Evolutionary conservation across 2,888 invertebrate genomes (phyloP).

Genomic region (Microctonus brassicae): DNA sequence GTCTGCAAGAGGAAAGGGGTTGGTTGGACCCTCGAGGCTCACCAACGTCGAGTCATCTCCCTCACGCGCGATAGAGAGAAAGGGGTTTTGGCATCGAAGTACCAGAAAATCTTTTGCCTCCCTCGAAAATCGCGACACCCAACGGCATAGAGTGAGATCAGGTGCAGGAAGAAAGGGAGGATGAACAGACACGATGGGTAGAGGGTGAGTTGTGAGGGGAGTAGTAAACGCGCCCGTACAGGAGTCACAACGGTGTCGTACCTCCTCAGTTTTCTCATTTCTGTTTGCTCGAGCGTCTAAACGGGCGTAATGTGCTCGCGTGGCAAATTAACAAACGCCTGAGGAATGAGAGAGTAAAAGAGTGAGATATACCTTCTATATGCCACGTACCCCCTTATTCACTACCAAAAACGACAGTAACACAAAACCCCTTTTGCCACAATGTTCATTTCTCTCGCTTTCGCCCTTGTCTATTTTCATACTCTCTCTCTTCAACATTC

Average conservation of each 20-base stretch:
- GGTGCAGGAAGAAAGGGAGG: constrained; percentile 3
- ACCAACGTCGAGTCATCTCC: constrained; percentile 31
- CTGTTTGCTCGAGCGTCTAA: constrained; percentile 48
- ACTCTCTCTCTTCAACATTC: background rate
- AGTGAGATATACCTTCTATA: constrained; percentile 35
- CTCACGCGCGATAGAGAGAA: background rate
- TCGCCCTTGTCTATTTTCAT: constrained; percentile 6
- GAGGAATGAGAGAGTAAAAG: constrained; percentile 47
- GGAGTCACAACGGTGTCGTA: constrained; percentile 41
- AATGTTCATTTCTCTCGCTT: constrained; percentile 6
- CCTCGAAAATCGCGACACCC: constrained; percentile 41
- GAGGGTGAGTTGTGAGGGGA: background rate
- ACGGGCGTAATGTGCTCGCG: constrained; percentile 52
- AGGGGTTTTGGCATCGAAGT: constrained; percentile 37
- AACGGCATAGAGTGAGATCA: constrained; percentile 4
- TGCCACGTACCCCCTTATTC: constrained; percentile 33
- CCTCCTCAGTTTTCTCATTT: constrained; percentile 52
- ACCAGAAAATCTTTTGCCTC: constrained; percentile 44
- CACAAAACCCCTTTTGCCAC: constrained; percentile 17
- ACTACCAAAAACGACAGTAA: constrained; percentile 38
- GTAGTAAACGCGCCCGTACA: constrained; percentile 14
- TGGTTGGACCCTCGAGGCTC: constrained; percentile 30
- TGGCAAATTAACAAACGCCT: constrained; percentile 58
- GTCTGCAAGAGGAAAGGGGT: constrained; percentile 3
- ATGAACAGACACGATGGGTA: constrained; percentile 17